A percentile compares a stretch with the other conserved stretches of the same genome.
These are phyloP conservation scores for Mechanitis messenoides DNA, from an alignment of 2,888 invertebrate species.

Conservation along the genomic window DNA sequence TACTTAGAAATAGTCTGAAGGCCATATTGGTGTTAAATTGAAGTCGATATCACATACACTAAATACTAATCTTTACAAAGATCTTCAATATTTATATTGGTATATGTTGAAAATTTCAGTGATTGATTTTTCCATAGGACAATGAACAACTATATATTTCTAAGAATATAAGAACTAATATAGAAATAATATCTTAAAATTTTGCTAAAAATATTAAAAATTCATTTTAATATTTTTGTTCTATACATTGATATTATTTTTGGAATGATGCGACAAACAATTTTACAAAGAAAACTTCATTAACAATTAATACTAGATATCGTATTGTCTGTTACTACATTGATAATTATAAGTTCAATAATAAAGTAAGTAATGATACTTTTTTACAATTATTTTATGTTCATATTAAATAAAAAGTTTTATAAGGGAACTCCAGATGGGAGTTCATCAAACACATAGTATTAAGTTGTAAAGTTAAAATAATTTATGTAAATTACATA, in stretches of 20 bases:
- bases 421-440: neutral
- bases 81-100: neutral
- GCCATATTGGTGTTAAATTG: slow-evolving; percentile 47
- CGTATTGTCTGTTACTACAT: neutral
- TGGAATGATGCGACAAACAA: neutral
- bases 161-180: neutral
- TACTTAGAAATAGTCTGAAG: slow-evolving; percentile 47
- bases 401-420: too few species aligned
- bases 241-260: neutral
- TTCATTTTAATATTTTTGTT: neutral
- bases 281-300: neutral
- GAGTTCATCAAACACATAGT: neutral
- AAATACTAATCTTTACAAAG: neutral
- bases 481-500: slow-evolving; percentile 34
- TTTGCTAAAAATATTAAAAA: slow-evolving; percentile 3
- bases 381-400: too few species aligned
- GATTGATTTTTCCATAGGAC: neutral
- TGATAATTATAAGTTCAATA: too few species aligned
- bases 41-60: slow-evolving; percentile 19
- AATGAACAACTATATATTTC: neutral
- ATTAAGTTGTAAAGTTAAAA: slow-evolving; percentile 29
- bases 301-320: neutral
- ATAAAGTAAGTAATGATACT: neutral
- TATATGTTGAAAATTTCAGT: neutral
- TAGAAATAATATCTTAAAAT: neutral